Evolutionary conservation across 92 coral and sea anemone species (phyloP).

Genomic region (Siderastrea radians): DNA sequence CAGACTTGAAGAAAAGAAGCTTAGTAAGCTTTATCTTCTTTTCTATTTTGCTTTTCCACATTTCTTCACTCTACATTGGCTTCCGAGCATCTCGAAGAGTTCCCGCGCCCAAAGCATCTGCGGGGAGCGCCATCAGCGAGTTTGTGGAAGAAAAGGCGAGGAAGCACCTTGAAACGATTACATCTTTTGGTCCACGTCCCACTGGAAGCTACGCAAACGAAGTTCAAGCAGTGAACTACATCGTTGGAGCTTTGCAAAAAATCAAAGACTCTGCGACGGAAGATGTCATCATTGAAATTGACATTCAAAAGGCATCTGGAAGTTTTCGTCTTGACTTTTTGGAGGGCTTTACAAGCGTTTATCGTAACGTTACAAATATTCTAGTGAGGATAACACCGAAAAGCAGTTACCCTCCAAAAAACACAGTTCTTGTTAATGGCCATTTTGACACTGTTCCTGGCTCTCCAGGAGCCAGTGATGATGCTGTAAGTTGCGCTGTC

Average conservation of each 20-base stretch:
- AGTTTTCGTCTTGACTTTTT: conserved; percentile 79
- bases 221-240: conserved; percentile 87
- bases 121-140: conserved; percentile 69
- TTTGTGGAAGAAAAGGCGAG: conserved; percentile 96
- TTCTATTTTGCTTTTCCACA: conserved; percentile 51
- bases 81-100: conserved; percentile 73
- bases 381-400: conserved; percentile 84
- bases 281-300: conserved; percentile 84
- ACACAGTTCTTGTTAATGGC: conserved; percentile 86
- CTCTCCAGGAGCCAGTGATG: conserved; percentile 95
- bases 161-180: conserved; percentile 78
- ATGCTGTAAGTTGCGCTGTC: conserved; percentile 96
- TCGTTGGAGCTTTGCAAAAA: conserved; percentile 67
- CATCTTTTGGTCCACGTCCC: conserved; percentile 91
- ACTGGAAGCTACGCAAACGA: conserved; percentile 98
- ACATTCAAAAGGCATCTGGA: conserved; percentile 90
- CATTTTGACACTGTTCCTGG: conserved; percentile 94
- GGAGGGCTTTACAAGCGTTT: conserved; percentile 82
- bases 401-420: conserved; percentile 73
- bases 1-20: neutral
- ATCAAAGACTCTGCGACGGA: conserved; percentile 73
- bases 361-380: conserved; percentile 90
- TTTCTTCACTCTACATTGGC: conserved; percentile 50
- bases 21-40: conserved; percentile 58
- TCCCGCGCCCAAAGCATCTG: conserved; percentile 72